Percentiles rank a stretch among this genome's conserved stretches.
Conservation (phyloP, 2,113 vertebrate species). For the Echinops telfairi region DNA sequence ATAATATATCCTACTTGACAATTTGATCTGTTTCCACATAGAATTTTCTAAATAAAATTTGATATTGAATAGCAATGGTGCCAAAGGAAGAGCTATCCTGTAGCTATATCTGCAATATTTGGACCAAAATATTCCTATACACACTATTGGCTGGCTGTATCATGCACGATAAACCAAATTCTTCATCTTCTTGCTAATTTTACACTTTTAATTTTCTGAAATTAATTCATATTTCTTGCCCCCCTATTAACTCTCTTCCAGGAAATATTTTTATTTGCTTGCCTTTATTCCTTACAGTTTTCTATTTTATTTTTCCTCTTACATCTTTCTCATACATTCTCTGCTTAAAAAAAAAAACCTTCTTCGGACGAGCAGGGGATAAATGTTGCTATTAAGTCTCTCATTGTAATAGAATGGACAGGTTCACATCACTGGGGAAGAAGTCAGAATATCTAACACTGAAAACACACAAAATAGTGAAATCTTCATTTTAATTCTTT, state of each 20-base stretch:
- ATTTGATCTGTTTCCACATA: background rate
- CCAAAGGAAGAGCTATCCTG: background rate
- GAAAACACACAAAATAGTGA: slow-evolving; percentile 66
- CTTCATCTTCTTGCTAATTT: background rate
- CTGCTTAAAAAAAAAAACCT: background rate
- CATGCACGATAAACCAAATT: background rate
- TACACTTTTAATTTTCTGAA: background rate
- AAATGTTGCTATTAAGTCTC: slow-evolving; percentile 64
- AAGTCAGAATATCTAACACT: slow-evolving; percentile 61
- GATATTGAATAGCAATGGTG: background rate
- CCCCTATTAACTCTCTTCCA: background rate
- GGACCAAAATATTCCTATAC: background rate
- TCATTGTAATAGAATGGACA: slow-evolving; percentile 36
- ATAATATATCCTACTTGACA: background rate
- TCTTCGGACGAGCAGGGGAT: slow-evolving; percentile 8
- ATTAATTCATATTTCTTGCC: background rate
- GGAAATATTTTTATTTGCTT: background rate
- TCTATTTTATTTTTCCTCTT: slow-evolving; percentile 37
- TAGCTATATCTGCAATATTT: background rate
- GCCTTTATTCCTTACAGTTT: background rate
- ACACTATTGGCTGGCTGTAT: background rate
- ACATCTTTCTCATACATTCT: slow-evolving; percentile 28
- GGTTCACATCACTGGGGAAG: slow-evolving; percentile 46
- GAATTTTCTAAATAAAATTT: background rate
- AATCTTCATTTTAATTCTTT: slow-evolving; percentile 74